A percentile compares a stretch with the other conserved stretches of the same genome.
phyloP scores from a whole-genome alignment of 2,888 invertebrate species.

The Linnaemya tessellans region DNA sequence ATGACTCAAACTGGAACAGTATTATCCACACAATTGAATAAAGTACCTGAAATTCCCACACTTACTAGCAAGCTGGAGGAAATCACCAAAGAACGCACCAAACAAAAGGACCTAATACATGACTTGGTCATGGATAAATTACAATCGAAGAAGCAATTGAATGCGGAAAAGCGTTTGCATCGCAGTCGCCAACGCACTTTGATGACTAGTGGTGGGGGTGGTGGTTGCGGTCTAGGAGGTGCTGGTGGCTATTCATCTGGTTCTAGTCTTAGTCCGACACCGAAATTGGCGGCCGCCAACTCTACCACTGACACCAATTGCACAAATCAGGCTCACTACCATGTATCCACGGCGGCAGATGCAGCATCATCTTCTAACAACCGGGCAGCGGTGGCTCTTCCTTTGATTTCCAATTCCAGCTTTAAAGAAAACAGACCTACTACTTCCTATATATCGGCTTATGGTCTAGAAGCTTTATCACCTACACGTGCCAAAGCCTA shows the following conservation, averaged over 20 bases:
- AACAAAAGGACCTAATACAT: conserved; percentile 92
- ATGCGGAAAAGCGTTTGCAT: conserved; percentile 86
- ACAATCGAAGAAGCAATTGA: conserved; percentile 87
- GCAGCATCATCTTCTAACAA: conserved; percentile 33
- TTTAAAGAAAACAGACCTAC: conserved; percentile 76
- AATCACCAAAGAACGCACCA: conserved; percentile 90
- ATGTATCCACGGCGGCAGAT: conserved; percentile 77
- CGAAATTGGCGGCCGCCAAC: conserved; percentile 80
- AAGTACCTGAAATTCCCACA: conserved; percentile 84
- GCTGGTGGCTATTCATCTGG: conserved; percentile 79
- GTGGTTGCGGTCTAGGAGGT: conserved; percentile 65
- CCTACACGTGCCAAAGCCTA: conserved; percentile 74
- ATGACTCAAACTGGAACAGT: conserved; percentile 10
- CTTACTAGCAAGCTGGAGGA: conserved; percentile 89
- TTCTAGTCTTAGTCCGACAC: conserved; percentile 81
- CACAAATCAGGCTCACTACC: conserved; percentile 82
- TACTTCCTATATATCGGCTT: conserved; percentile 78
- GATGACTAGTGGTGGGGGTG: conserved; percentile 76
- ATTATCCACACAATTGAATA: conserved; percentile 75
- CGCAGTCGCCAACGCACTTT: conserved; percentile 85
- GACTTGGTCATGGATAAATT: conserved; percentile 92
- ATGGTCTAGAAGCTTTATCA: conserved; percentile 73
- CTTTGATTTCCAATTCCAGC: conserved; percentile 53
- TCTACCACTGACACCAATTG: conserved; percentile 79
- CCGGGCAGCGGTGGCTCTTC: conserved; percentile 33